A percentile compares a stretch with the other conserved stretches of the same genome.
Conservation (phyloP, 2,888 invertebrate species). For the Acheta domesticus region DNA sequence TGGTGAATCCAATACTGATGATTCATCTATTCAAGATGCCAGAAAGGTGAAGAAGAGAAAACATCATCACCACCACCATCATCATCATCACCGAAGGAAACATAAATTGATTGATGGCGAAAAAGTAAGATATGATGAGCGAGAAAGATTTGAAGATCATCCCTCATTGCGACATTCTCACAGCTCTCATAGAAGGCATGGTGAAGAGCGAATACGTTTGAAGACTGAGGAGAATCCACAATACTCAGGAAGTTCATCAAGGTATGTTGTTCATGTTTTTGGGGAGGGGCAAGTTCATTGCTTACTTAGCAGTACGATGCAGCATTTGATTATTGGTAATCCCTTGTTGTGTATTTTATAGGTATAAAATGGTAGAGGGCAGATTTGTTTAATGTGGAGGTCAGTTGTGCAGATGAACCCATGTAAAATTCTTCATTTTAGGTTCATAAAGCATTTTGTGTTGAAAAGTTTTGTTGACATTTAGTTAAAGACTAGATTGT, state of each 20-base stretch:
- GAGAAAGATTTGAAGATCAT: neutral
- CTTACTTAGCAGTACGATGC: neutral
- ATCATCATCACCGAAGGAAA: slow-evolving; percentile 5
- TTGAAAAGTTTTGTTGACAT: neutral
- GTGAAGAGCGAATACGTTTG: neutral
- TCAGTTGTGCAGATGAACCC: neutral
- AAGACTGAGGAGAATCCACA: neutral
- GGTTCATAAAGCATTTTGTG: neutral
- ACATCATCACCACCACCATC: neutral
- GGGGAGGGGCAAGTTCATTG: neutral
- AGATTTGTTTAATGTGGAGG: neutral
- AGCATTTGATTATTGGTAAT: neutral
- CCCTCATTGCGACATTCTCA: neutral
- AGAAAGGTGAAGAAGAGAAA: neutral
- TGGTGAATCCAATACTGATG: neutral
- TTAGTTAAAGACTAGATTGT: neutral
- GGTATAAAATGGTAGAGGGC: neutral
- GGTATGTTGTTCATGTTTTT: neutral
- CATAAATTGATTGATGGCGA: neutral
- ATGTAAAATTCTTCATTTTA: neutral
- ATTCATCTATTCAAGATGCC: neutral
- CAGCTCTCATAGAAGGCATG: neutral
- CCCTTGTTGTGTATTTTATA: neutral
- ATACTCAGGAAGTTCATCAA: neutral
- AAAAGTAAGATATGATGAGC: neutral